phyloP scores from a whole-genome alignment of 2,113 vertebrate species.

The Cololabis saira region DNA sequence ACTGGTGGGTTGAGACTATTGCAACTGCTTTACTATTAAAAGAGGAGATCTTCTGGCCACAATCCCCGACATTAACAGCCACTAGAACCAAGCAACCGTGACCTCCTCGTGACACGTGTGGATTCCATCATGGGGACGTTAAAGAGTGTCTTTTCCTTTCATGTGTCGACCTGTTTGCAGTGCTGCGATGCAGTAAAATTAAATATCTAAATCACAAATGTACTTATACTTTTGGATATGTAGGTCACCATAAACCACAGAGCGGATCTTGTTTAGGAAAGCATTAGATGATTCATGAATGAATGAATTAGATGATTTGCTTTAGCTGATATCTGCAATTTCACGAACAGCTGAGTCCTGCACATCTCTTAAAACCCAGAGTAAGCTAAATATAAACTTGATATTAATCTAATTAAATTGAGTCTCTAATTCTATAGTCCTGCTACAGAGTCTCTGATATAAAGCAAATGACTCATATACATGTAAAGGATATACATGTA shows the following conservation, averaged over 20 bases:
- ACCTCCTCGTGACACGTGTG: background rate
- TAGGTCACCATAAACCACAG: background rate
- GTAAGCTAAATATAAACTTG: slow-evolving; percentile 3
- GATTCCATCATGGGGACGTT: background rate
- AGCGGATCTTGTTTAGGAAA: background rate
- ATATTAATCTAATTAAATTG: slow-evolving; percentile 12
- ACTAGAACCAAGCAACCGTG: slow-evolving; percentile 4
- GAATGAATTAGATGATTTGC: slow-evolving; percentile 1
- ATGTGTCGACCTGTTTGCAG: background rate
- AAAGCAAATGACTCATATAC: slow-evolving; percentile 31
- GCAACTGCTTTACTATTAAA: background rate
- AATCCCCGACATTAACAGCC: background rate
- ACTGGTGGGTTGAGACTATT: background rate
- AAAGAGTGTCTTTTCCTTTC: background rate
- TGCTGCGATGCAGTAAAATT: background rate
- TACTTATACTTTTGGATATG: background rate
- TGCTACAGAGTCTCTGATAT: slow-evolving; percentile 1
- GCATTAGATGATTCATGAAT: slow-evolving; percentile 5
- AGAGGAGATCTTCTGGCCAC: background rate
- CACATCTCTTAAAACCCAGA: slow-evolving; percentile 3
- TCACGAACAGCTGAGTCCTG: background rate
- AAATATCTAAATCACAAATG: background rate
- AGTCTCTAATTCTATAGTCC: slow-evolving; percentile 24
- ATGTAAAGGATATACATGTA: slow-evolving; percentile 26
- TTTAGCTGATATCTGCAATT: background rate